Base-by-base conservation (phyloP, 2,797 vertebrate species). In the Fistularia commersonii region DNA sequence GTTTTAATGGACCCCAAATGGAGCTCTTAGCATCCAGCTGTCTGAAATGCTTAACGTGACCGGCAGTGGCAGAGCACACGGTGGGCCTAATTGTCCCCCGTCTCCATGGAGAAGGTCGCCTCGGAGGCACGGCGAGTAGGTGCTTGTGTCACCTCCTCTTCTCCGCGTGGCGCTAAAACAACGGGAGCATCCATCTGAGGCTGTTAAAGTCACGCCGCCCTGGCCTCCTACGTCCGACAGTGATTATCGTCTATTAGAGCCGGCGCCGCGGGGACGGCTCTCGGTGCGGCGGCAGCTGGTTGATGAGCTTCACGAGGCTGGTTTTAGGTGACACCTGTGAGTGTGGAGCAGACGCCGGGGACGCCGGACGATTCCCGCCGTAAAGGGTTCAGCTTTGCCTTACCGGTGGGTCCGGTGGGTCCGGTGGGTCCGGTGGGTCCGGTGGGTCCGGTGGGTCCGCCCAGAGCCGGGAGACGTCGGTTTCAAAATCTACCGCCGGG, bases 21-120 rank as follows among this genome's bases (percentile, higher is more conserved):
- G 35, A 66, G 79, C 81, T 83, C 67, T 85, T 78, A 80, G 72
- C 76, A 70, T 81, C 75, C 78, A 82, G 77, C 77, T 87, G 83
- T 84, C 84, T 79, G 76, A 80, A 77, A 66, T 79, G 61, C 64
- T 83, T 66, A 48, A 60, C 12, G 8, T 10, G 44, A 75, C 73
- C 57, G 66, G 69, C 76, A 78, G 69, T 76, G 72, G 67, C 76
- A 4, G 72, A 80, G 68, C 60, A 47, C 46, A 77, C 68, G 69
- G 83, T 73, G 78, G 84, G 79, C 45, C 68, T 87, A 87, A 88
- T 85, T 83, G 80, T 87, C 85, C 58, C 61, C 54, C 5, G 59
- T 83, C 76, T 77, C 76, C 62, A 34, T 45, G 43, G 69, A 83
- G 81, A 88, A 85, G 82, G 83, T 87, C 86, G 84, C 45, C 44